Evolutionary conservation across 2,888 invertebrate genomes (phyloP), one percentile per base, ranked within the genome.

Genomic region (Zaprionus lineosus): DNA sequence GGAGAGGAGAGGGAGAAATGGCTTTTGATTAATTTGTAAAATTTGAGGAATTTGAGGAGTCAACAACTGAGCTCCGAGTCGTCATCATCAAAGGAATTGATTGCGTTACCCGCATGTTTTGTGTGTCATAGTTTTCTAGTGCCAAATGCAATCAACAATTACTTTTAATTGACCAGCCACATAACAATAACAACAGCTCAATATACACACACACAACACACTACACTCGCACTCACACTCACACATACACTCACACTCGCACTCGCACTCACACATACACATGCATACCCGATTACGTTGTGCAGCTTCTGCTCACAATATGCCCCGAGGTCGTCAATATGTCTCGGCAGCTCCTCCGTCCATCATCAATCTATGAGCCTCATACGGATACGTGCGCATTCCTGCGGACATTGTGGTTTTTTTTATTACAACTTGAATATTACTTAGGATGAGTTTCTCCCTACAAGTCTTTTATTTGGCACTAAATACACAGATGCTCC

Each of bases 61-160:
- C 43, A 44, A 16, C 14, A 28, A 44, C 15, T 50, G 51, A 44
- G 52, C 67, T 61, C 29, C 52, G 37, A 40, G 40, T 40, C 41
- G 48, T 51, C 69, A 62, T 59, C 83, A 51, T 76, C 64, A 76
- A 83, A 81, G 77, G 60, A 61, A 63, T 63, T 68, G 61, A 78
- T 75, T 65, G 53, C 63, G 61, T 60, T 65, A 60, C 76, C 83
- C 82, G 82, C 83, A 76, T 76, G 28, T 51, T 39, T 46, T 58
- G 26, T n/a, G n/a, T 58, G 37, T 58, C 44, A 26, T 26, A 34
- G 26, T 52, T 52, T 9, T 43, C 43, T 44, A 63, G 70, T 84
- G 84, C 52, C 84, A 84, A 79, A 84, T 79, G 78, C 70, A 81
- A 81, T 79, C 74, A 81, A 77, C 68, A 79, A 79, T 81, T 74